Percentiles rank a stretch among this genome's conserved stretches.
Evolutionary conservation across 2,797 vertebrate species (phyloP).

Genomic region (Sandelia bainsii): DNA sequence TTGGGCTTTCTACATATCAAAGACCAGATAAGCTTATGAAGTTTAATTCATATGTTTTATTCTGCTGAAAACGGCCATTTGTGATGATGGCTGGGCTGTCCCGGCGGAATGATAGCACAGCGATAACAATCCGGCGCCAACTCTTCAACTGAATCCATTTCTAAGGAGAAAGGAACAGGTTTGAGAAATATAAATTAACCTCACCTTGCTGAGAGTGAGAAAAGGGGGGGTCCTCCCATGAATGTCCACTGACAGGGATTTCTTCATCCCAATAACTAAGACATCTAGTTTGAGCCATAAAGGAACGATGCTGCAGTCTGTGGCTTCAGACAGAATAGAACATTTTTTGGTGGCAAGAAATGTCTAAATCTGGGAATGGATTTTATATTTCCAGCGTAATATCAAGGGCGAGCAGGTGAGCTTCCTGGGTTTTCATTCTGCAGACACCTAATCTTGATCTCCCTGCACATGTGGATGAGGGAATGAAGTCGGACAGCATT

Average conservation of each 20-base stretch:
- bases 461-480: conserved; percentile 72
- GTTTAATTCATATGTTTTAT: conserved; percentile 90
- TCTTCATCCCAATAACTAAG: conserved; percentile 85
- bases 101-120: conserved; percentile 78
- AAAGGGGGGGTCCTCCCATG: conserved; percentile 68
- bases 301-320: conserved; percentile 66
- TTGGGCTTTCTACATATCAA: conserved; percentile 88
- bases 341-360: conserved; percentile 74
- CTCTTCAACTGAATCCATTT: conserved; percentile 86
- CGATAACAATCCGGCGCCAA: conserved; percentile 82
- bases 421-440: conserved; percentile 81
- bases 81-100: conserved; percentile 84
- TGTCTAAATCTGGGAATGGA: conserved; percentile 84
- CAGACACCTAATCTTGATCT: conserved; percentile 82
- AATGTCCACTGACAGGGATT: conserved; percentile 83
- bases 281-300: conserved; percentile 83
- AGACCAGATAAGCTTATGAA: conserved; percentile 88
- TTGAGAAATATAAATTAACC: conserved; percentile 85
- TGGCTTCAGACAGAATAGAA: conserved; percentile 78
- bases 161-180: conserved; percentile 80
- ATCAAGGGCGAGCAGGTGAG: conserved; percentile 84
- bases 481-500: conserved; percentile 71
- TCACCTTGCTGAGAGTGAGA: conserved; percentile 74
- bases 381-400: conserved; percentile 83
- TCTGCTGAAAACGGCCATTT: conserved; percentile 84